Evolutionary conservation across 37 sponge, comb jelly and placozoan species (phyloP), one percentile per base, ranked within the genome.

Genomic region (Beroe forskalii): DNA sequence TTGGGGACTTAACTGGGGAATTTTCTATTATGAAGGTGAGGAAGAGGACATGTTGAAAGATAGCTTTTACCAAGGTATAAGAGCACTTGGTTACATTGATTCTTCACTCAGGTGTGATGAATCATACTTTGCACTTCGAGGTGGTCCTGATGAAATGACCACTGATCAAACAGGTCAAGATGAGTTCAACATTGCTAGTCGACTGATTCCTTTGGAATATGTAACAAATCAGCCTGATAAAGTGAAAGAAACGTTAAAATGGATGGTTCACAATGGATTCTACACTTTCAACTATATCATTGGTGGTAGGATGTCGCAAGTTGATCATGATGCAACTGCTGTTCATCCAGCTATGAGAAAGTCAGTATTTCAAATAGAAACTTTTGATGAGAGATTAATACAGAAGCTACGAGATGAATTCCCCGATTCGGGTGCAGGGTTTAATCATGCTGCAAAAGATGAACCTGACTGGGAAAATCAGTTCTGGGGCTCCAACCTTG

Each of bases 401-500:
- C 86, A 80, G 86, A 80, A 80, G 41, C 55, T 80, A 22, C 48
- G 86, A 44, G 86, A 80, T 40, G 86, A 44, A 25, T 42, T 80
- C 12, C 48, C 86, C 12, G 86, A 80, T 38, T 80, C 86, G 2
- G 86, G 86, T 6, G 86, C 86, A 43, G 86, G 86, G 2, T 80
- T 80, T 55, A 80, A 80, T 24, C 86, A 80, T 44, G 86, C 86
- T 1, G 86, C 86, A 22, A 44, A 41, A 3, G 33, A 80, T 38
- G 86, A 80, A 42, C 86, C 86, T 24, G 86, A 80, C 25, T 80
- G 86, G 86, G 86, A 80, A 44, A 80, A 80, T 41, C 86, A 80
- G 31, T 44, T 80, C 27, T 80, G 86, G 86, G 86, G 86, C 8
- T 22, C n/a, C 0, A 80, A 80, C 28, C 22, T 32, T 9, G 86